Conservation (phyloP, 1,140 invertebrate genomes). For the Magallana angulata region DNA sequence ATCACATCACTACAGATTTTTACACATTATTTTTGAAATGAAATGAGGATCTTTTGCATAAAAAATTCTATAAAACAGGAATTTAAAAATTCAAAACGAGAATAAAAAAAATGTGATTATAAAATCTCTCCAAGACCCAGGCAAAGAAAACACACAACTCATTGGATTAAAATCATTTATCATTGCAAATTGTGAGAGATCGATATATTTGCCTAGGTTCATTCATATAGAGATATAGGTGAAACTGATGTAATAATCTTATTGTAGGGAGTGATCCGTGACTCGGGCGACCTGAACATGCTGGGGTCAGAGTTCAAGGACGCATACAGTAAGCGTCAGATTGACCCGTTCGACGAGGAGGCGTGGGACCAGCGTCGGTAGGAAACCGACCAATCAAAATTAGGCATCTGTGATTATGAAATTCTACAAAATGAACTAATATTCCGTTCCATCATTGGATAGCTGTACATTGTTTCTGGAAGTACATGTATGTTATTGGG, state of each 20-base stretch:
- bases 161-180: no score
- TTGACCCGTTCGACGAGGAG: conserved; percentile 76
- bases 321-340: conserved; percentile 69
- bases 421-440: background rate
- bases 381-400: background rate
- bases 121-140: no score
- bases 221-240: no score
- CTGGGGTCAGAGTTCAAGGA: conserved; percentile 76
- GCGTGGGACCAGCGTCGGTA: conserved; percentile 66
- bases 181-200: no score
- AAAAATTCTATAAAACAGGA: no score
- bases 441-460: background rate
- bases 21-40: no score
- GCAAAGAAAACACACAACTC: no score
- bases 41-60: no score
- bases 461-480: background rate
- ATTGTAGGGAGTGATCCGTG: conserved; percentile 78
- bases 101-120: no score
- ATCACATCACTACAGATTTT: no score
- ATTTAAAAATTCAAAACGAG: no score
- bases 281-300: conserved; percentile 74
- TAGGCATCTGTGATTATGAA: background rate
- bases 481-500: background rate
- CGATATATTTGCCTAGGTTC: no score
- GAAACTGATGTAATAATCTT: conserved; percentile 16